Conservation (phyloP, 2,797 vertebrate genomes). For the Nyctibius grandis region DNA sequence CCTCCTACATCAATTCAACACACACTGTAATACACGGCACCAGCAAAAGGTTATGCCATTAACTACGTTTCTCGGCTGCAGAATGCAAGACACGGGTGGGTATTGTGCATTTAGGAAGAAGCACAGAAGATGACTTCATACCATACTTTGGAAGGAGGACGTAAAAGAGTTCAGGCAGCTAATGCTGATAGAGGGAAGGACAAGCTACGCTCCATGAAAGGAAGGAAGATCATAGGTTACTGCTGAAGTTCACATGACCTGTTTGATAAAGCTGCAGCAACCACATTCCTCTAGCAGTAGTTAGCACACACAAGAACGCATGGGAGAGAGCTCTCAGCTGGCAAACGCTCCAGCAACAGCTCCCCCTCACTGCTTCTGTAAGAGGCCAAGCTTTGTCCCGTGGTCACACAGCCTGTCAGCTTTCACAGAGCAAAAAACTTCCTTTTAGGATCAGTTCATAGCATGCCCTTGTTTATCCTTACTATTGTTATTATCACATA, state of each 20-base stretch:
- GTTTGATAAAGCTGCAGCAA: background rate
- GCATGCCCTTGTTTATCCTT: background rate
- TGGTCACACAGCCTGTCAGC: background rate
- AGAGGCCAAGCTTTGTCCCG: background rate
- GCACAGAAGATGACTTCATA: background rate
- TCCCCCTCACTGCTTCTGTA: background rate
- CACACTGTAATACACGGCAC: accelerated
- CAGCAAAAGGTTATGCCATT: background rate
- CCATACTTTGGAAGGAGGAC: background rate
- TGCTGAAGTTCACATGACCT: constrained; percentile 5
- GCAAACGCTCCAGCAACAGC: background rate
- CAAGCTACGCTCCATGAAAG: background rate
- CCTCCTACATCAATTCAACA: background rate
- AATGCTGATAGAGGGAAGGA: background rate
- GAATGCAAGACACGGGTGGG: background rate
- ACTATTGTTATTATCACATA: background rate
- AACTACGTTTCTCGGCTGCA: background rate
- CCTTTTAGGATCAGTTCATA: background rate
- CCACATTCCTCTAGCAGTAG: background rate
- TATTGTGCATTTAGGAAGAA: background rate
- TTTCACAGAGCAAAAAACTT: background rate
- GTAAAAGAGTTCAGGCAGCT: background rate
- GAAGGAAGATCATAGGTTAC: constrained; percentile 18
- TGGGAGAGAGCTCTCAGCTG: background rate
- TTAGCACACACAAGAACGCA: background rate